phyloP scores from a whole-genome alignment of 1,140 invertebrate species.

The Drosophila paulistorum region DNA sequence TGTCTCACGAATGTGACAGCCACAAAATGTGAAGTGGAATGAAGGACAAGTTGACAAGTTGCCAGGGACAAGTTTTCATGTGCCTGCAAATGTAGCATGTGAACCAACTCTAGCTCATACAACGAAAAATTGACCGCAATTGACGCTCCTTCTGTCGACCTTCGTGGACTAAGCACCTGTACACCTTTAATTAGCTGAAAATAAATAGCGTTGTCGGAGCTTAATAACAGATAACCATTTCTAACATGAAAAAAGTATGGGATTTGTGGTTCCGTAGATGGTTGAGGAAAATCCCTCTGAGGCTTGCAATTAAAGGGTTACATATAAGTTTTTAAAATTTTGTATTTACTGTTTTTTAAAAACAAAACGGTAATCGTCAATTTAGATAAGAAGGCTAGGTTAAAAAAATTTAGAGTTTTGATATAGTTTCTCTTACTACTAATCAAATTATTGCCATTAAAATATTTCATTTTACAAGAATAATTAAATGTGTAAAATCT shows the following conservation, averaged over 20 bases:
- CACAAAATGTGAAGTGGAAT: conserved; percentile 5
- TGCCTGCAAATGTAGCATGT: conserved; percentile 2
- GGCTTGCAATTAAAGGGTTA: too few species aligned
- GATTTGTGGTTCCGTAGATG: too few species aligned
- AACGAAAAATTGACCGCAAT: conserved; percentile 33
- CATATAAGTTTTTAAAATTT: too few species aligned
- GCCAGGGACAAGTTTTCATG: conserved; percentile 35
- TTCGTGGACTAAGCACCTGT: neutral
- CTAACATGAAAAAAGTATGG: neutral
- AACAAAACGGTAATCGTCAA: too few species aligned
- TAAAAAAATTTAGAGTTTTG: too few species aligned
- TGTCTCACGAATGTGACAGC: conserved; percentile 61
- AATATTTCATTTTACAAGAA: too few species aligned
- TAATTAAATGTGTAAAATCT: too few species aligned
- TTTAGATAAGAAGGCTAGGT: too few species aligned
- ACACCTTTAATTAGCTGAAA: neutral
- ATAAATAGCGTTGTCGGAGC: neutral
- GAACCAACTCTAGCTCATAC: neutral
- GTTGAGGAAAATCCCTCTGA: too few species aligned
- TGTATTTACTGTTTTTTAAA: too few species aligned
- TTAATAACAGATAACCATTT: neutral
- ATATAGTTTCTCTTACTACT: too few species aligned
- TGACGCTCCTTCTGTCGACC: conserved; percentile 35
- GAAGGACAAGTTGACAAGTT: conserved; percentile 43
- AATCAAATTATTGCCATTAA: too few species aligned